phyloP scores from a whole-genome alignment of 2,113 vertebrate genomes.

The Prinia subflava region DNA sequence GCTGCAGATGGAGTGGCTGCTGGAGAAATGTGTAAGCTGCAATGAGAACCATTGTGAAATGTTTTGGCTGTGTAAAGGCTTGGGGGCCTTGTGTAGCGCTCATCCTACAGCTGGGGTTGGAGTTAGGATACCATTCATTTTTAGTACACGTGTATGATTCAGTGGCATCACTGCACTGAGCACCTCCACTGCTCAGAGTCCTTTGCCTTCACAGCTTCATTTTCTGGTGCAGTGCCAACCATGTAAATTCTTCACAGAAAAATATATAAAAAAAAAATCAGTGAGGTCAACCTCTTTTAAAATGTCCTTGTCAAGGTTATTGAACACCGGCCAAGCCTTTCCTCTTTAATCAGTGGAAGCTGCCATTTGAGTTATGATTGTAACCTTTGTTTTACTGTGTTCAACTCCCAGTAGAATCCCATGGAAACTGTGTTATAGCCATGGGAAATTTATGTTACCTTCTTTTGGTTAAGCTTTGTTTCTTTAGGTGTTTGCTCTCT shows the following conservation, averaged over 20 bases:
- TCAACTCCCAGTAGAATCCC: not conserved
- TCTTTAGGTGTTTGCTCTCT: not conserved
- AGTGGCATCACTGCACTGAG: accelerated
- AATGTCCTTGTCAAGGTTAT: not conserved
- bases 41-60: not conserved
- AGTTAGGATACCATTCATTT: not conserved
- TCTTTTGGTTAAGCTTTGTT: not conserved
- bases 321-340: not conserved
- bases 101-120: not conserved
- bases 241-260: not conserved
- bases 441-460: not conserved
- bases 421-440: not conserved
- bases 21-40: not conserved
- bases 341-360: not conserved
- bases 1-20: not conserved
- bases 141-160: accelerated
- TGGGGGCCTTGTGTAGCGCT: not conserved
- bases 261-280: not conserved
- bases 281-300: not conserved
- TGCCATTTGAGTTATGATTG: not conserved
- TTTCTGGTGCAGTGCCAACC: not conserved
- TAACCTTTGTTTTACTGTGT: not conserved
- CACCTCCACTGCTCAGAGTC: not conserved
- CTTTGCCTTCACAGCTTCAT: not conserved
- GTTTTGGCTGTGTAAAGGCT: not conserved